phyloP scores from a whole-genome alignment of 2,888 invertebrate genomes.

The Callosobruchus maculatus region DNA sequence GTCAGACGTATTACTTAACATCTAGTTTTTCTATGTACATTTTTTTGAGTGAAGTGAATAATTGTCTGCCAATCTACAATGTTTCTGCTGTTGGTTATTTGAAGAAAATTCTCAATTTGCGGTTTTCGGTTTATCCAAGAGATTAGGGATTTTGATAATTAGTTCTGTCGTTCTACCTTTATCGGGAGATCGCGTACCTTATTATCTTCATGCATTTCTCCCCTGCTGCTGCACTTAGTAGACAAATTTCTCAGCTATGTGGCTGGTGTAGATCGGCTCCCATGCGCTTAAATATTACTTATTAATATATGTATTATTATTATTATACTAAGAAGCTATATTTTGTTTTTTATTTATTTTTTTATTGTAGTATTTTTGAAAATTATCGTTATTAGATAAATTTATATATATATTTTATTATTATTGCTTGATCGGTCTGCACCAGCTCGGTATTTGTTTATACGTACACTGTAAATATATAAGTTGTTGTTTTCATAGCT shows the following conservation, averaged over 20 bases:
- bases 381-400: constrained; percentile 49
- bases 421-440: constrained; percentile 32
- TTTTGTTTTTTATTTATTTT: constrained; percentile 50
- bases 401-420: constrained; percentile 45
- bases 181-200: constrained; percentile 11
- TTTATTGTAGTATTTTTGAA: constrained; percentile 47
- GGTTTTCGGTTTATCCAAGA: background rate
- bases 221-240: constrained; percentile 32
- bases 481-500: constrained; percentile 52
- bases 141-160: background rate
- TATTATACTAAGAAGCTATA: constrained; percentile 42
- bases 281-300: constrained; percentile 40
- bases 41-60: too few species aligned
- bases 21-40: too few species aligned
- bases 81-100: background rate
- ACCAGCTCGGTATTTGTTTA: constrained; percentile 43
- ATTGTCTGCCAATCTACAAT: too few species aligned
- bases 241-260: constrained; percentile 30
- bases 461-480: constrained; percentile 45
- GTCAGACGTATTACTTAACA: too few species aligned
- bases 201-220: constrained; percentile 31
- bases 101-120: background rate
- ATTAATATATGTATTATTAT: constrained; percentile 40
- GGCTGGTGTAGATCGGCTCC: constrained; percentile 32
- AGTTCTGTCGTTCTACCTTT: constrained; percentile 4